Percentiles rank a stretch among this genome's conserved stretches.
These are phyloP conservation scores for Fulmarus glacialis DNA, from an alignment of 2,113 vertebrate genomes.

Conservation along the genomic window DNA sequence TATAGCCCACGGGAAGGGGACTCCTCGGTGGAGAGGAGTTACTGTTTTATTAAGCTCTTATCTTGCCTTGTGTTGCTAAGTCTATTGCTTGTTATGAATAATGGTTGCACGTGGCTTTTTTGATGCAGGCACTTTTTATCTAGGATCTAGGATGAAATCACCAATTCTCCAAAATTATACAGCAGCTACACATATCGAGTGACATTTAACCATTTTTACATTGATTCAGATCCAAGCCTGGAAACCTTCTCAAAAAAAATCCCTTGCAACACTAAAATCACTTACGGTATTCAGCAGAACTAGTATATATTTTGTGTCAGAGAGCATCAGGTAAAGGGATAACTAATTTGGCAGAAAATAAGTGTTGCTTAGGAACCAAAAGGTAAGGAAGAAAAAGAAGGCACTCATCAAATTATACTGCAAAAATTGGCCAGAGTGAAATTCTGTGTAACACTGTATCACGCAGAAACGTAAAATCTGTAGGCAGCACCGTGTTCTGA, in stretches of 20 bases:
- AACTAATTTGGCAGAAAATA: neutral
- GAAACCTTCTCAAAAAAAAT: neutral
- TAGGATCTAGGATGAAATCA: neutral
- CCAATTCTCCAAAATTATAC: neutral
- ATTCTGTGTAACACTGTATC: neutral
- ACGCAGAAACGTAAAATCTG: neutral
- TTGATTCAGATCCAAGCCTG: neutral
- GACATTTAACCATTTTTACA: neutral
- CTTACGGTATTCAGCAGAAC: neutral
- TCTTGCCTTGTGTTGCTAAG: neutral
- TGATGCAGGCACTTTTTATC: neutral
- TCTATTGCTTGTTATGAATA: neutral
- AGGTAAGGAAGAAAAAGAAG: neutral
- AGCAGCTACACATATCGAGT: neutral
- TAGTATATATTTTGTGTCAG: neutral
- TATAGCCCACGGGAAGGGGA: neutral
- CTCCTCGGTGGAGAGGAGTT: neutral
- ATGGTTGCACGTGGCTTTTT: neutral
- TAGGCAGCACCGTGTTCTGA: neutral
- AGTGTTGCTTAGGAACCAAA: neutral
- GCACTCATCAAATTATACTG: neutral
- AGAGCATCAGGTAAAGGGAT: neutral
- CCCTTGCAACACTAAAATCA: neutral
- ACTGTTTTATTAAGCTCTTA: neutral
- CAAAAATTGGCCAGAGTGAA: neutral